Percentiles rank a stretch among this genome's conserved stretches.
Conservation (phyloP, 1,140 invertebrate species). For the Hylaeus anthracinus region DNA sequence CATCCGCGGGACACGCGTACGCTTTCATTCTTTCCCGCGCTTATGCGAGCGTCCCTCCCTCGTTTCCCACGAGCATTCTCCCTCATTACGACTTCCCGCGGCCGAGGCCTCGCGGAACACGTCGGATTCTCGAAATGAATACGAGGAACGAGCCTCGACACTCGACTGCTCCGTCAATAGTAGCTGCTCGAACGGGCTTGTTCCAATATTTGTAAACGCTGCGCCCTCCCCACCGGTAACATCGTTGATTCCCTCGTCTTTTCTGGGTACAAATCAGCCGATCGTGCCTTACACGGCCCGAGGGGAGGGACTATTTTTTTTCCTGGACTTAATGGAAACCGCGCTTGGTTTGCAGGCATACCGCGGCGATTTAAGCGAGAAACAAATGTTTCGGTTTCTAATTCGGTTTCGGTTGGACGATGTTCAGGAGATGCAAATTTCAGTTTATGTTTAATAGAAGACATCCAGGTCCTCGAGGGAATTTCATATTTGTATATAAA, state of each 20-base stretch:
- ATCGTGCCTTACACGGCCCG: not conserved
- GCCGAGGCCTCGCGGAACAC: conserved; percentile 58
- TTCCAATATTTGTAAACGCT: conserved; percentile 60
- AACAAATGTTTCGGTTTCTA: too few species aligned
- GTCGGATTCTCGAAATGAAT: conserved; percentile 53
- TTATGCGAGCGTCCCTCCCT: conserved; percentile 39
- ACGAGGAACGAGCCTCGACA: conserved; percentile 32
- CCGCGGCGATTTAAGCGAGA: too few species aligned
- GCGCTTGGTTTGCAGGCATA: too few species aligned
- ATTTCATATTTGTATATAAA: too few species aligned
- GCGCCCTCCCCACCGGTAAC: not conserved
- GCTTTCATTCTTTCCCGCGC: conserved; percentile 44
- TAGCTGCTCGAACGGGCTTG: conserved; percentile 21
- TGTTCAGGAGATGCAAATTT: too few species aligned
- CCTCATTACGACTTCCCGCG: conserved; percentile 75
- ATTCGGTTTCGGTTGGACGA: too few species aligned
- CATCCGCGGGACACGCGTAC: conserved; percentile 32
- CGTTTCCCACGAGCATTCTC: conserved; percentile 69
- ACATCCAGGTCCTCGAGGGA: too few species aligned
- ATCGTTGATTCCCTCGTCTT: not conserved
- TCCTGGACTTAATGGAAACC: too few species aligned
- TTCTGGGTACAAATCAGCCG: conserved; percentile 4
- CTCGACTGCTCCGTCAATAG: conserved; percentile 34
- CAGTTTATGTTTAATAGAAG: too few species aligned
- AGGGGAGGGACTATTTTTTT: too few species aligned